These are phyloP conservation scores for Procavia capensis DNA, from an alignment of 2,113 vertebrate genomes.

Conservation along the genomic window DNA sequence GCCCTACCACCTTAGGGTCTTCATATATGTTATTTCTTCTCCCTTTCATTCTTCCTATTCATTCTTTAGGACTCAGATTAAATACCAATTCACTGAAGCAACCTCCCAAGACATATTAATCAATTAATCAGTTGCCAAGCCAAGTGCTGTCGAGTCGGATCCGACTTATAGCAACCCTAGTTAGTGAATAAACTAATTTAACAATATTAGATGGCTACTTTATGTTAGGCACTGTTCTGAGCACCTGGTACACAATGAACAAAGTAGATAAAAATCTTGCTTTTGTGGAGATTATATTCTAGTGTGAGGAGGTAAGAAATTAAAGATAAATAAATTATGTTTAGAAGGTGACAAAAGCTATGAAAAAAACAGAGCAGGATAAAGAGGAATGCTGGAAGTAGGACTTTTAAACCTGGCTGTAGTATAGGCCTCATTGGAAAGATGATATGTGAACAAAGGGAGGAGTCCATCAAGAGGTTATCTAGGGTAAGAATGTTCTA, in stretches of 20 bases:
- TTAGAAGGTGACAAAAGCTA: background rate
- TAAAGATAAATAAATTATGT: conserved; percentile 46
- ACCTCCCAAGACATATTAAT: background rate
- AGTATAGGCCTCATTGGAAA: conserved; percentile 10
- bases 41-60: conserved; percentile 29
- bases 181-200: conserved; percentile 30
- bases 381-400: background rate
- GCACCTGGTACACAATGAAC: conserved; percentile 4
- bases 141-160: no score
- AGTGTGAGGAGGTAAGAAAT: background rate
- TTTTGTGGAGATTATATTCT: conserved; percentile 22
- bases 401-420: conserved; percentile 12
- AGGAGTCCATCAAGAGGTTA: conserved; percentile 9
- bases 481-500: conserved; percentile 18
- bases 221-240: conserved; percentile 14
- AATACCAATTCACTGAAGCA: background rate
- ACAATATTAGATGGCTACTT: background rate
- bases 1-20: background rate
- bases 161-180: no score
- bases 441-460: conserved; percentile 32
- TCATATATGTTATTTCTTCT: conserved; percentile 12
- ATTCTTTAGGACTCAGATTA: conserved; percentile 36
- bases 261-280: background rate
- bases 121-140: conserved; percentile 3
- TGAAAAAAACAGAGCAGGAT: background rate